Base-by-base conservation (phyloP, 1,140 invertebrate species). In the Pogonomyrmex barbatus region DNA sequence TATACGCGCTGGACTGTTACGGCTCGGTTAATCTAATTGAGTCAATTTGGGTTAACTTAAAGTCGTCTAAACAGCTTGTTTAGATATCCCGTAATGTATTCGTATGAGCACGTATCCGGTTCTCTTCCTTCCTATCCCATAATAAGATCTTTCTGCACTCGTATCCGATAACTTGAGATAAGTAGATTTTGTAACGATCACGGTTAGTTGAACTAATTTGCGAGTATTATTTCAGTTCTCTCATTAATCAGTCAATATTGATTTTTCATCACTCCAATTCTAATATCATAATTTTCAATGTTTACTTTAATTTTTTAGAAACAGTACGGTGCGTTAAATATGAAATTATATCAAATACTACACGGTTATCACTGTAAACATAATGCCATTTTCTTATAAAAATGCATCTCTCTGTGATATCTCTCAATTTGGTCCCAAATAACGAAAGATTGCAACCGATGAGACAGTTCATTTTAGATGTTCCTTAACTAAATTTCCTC, bases 11-110 rank as follows among this genome's bases (percentile, higher is more conserved):
- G 91, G 93, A 92, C 93, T 91, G 91, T 92, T n/a, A n/a, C n/a
- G 91, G 89, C 93, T 92, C 91, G 92, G 93, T 95, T 95, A 95
- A 95, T 95, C 92, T 92, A 95, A 95, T 95, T 95, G 93, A 93
- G 93, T 93, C 93, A 95, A 95, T 95, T 95, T 92, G 88, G 94
- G 94, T 95, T 95, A 95, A 94, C 95, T 95, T 95, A 91, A 94
- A 95, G 95, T 95, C 94, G 93, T 94, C 94, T 94, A 95, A 95
- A 95, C 95, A 94, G 93, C 93, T 94, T 93, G 93, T 95, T 95
- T 94, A 95, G 93, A 90, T 88, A 90, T 91, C 89, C 85, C 91
- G 88, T 91, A 89, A 93, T 92, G 90, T 88, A 91, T 93, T 91
- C 91, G 88, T 91, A 54, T 24, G 91, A 90, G 87, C 91, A 75